A percentile compares a stretch with the other conserved stretches of the same genome.
Evolutionary conservation across 1,140 invertebrate genomes (phyloP).

Genomic region (Eriosoma lanigerum): DNA sequence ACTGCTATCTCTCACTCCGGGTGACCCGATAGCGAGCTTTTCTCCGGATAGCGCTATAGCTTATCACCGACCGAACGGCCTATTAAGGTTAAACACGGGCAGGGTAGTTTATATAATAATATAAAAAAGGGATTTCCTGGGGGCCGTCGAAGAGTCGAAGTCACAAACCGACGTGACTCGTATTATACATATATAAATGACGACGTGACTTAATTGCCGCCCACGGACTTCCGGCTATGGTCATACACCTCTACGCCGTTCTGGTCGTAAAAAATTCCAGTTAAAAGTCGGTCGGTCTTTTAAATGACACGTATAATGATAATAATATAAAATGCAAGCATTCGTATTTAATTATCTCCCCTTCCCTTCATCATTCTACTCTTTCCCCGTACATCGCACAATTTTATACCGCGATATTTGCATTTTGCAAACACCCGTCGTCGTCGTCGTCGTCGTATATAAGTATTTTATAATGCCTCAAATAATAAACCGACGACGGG

Average conservation of each 20-base stretch:
- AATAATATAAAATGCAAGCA: too few relatives aligned
- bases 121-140: background rate
- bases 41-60: background rate
- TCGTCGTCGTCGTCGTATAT: too few relatives aligned
- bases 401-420: too few relatives aligned
- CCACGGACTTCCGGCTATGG: constrained; percentile 7
- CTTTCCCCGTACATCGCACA: too few relatives aligned
- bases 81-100: constrained; percentile 15
- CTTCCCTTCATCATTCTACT: too few relatives aligned
- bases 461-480: too few relatives aligned
- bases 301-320: background rate
- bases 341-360: too few relatives aligned
- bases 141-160: background rate
- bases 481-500: too few relatives aligned
- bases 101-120: background rate
- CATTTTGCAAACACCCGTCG: too few relatives aligned
- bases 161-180: background rate
- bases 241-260: too few relatives aligned
- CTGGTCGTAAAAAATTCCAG: background rate
- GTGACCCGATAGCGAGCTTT: too few relatives aligned
- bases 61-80: constrained; percentile 2
- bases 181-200: background rate
- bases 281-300: background rate
- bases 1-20: too few relatives aligned
- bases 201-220: background rate